These are phyloP conservation scores for Trematomus loennbergii DNA, from an alignment of 2,113 vertebrate species.

Conservation along the genomic window DNA sequence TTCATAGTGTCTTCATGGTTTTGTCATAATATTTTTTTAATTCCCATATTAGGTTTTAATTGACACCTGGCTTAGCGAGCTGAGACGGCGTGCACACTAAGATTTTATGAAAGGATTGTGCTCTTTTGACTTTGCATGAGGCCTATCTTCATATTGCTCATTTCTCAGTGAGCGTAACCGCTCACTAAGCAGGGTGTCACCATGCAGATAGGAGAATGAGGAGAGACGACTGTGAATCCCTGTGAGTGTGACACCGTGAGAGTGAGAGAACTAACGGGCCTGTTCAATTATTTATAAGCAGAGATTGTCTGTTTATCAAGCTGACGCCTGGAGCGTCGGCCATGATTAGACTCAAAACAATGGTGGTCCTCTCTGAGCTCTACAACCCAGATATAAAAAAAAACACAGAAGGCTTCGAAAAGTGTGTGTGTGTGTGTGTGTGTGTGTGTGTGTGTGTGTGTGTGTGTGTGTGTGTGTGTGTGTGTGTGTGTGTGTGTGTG, in stretches of 20 bases:
- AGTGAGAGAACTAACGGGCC: conserved; percentile 56
- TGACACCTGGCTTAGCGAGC: conserved; percentile 28
- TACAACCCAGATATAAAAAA: conserved; percentile 47
- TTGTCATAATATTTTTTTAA: neutral
- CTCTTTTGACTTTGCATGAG: conserved; percentile 16
- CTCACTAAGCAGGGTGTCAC: conserved; percentile 61
- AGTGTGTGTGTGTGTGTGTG: conserved; percentile 3
- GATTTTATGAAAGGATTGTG: neutral
- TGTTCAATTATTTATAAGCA: conserved; percentile 78
- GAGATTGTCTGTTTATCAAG: conserved; percentile 81
- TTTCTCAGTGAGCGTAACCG: conserved; percentile 52
- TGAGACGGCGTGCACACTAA: neutral
- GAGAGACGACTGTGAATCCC: conserved; percentile 35
- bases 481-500: neutral
- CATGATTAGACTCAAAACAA: conserved; percentile 74
- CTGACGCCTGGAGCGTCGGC: conserved; percentile 69
- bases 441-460: conserved; percentile 31
- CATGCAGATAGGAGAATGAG: conserved; percentile 54
- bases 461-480: too few species aligned
- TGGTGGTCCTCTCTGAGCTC: conserved; percentile 58
- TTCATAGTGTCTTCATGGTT: conserved; percentile 7
- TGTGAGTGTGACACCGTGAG: conserved; percentile 61
- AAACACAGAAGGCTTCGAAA: conserved; percentile 43
- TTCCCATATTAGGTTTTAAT: neutral
- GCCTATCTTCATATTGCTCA: conserved; percentile 15